phyloP scores from a whole-genome alignment of 2,797 vertebrate species.

The Odontamblyopus lacepedii region DNA sequence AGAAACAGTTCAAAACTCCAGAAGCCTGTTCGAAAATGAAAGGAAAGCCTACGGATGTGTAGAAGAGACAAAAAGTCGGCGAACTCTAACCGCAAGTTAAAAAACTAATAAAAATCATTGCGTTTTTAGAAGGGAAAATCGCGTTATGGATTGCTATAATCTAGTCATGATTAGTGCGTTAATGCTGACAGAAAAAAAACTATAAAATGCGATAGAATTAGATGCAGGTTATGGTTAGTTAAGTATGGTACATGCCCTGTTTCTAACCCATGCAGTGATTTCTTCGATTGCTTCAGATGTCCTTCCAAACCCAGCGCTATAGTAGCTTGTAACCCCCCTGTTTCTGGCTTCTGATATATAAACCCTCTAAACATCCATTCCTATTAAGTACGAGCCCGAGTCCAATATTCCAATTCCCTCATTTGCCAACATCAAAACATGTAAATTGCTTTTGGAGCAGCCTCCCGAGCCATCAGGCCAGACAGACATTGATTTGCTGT shows the following conservation, averaged over 20 bases:
- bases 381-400: not conserved
- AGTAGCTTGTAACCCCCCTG: not conserved
- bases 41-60: too few species aligned
- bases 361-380: not conserved
- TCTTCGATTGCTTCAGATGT: not conserved
- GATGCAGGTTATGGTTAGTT: too few species aligned
- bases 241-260: not conserved
- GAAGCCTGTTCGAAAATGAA: too few species aligned
- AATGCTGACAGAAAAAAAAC: too few species aligned
- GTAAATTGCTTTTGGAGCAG: not conserved
- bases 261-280: not conserved
- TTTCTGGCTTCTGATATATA: not conserved
- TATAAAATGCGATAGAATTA: too few species aligned
- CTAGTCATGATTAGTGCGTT: too few species aligned
- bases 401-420: not conserved
- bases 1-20: too few species aligned
- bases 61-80: too few species aligned
- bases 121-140: too few species aligned
- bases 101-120: too few species aligned
- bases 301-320: not conserved
- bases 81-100: too few species aligned
- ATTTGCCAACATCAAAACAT: constrained; percentile 15
- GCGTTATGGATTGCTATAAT: too few species aligned
- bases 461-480: constrained; percentile 9
- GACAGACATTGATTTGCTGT: constrained; percentile 12